phyloP scores from a whole-genome alignment of 2,113 vertebrate species.

The Zeus faber region DNA sequence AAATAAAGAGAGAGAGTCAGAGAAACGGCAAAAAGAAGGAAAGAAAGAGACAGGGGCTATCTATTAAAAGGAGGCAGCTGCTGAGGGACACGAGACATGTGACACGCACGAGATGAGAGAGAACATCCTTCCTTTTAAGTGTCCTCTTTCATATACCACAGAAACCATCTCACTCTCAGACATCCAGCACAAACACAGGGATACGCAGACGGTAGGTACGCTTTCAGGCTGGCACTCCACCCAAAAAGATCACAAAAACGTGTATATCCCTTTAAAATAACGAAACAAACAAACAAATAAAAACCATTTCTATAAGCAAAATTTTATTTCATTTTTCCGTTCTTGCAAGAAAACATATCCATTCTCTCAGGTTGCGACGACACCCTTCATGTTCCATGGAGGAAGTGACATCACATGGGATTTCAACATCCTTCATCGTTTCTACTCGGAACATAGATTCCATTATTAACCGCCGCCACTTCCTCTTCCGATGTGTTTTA shows the following conservation, averaged over 20 bases:
- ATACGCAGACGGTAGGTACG: too few species aligned
- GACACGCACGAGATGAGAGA: background rate
- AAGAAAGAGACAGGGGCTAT: too few species aligned
- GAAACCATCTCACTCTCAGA: background rate
- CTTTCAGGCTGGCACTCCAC: too few species aligned
- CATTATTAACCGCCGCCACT: background rate
- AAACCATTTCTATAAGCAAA: too few species aligned
- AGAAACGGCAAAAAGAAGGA: too few species aligned
- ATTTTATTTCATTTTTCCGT: background rate
- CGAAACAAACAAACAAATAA: too few species aligned
- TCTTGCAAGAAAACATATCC: background rate
- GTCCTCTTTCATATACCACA: background rate
- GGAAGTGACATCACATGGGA: background rate
- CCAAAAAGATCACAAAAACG: too few species aligned
- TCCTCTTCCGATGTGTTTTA: background rate
- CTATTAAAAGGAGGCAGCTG: background rate
- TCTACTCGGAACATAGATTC: background rate
- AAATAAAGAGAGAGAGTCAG: background rate
- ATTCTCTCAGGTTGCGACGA: too few species aligned
- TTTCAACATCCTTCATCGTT: background rate
- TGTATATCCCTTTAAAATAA: too few species aligned
- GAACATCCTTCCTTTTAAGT: background rate
- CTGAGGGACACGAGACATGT: background rate
- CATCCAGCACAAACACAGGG: background rate
- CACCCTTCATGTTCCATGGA: too few species aligned